Conservation (phyloP, 2,113 vertebrate genomes). For the Pseudorhombus dupliciocellatus region DNA sequence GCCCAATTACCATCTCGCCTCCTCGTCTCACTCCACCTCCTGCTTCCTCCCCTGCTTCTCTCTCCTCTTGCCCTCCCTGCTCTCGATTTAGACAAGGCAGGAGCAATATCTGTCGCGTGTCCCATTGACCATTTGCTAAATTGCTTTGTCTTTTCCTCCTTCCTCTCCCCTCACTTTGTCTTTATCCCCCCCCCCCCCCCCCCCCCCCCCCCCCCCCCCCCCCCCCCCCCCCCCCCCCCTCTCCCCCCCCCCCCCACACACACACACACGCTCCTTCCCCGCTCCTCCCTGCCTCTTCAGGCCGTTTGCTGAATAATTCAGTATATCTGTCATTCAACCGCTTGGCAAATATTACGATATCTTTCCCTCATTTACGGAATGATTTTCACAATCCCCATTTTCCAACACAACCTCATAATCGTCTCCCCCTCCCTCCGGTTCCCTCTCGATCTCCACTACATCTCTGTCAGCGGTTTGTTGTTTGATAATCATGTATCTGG, state of each 20-base stretch:
- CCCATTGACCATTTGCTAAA: conserved; percentile 55
- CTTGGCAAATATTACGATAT: conserved; percentile 64
- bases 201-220: not conserved
- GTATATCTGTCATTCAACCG: conserved; percentile 46
- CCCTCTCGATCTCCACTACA: conserved; percentile 25
- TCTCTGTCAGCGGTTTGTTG: conserved; percentile 45
- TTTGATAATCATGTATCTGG: conserved; percentile 69
- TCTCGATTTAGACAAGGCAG: conserved; percentile 21
- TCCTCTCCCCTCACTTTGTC: not conserved
- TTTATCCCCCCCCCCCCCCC: conserved; percentile 29
- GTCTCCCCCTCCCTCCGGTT: conserved; percentile 14
- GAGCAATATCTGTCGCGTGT: conserved; percentile 35
- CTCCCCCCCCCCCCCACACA: conserved; percentile 25
- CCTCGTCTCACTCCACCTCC: conserved; percentile 15
- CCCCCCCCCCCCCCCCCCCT: not conserved
- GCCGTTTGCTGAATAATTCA: conserved; percentile 67
- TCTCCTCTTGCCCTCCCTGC: not conserved
- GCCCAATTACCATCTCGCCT: conserved; percentile 49
- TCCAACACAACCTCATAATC: conserved; percentile 56
- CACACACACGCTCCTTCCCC: no score
- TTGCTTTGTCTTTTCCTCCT: conserved; percentile 17
- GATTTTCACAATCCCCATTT: conserved; percentile 62
- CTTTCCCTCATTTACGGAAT: conserved; percentile 52
- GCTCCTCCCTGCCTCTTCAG: not conserved
- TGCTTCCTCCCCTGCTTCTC: not conserved